Base-by-base conservation (phyloP, 1,140 invertebrate genomes). In the Caerostris darwini region DNA sequence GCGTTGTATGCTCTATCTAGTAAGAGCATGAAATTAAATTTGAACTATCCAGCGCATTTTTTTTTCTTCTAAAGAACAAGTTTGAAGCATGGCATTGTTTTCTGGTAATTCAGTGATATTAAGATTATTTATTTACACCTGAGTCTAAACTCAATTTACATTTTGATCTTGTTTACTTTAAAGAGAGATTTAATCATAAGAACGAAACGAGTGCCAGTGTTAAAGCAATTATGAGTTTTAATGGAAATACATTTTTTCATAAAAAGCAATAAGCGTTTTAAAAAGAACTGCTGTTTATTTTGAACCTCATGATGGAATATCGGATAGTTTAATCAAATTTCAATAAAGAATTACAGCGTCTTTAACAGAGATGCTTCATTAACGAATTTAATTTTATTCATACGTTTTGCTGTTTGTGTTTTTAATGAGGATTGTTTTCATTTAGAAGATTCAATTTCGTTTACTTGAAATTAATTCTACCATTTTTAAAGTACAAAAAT, bases 81-180 rank as follows among this genome's bases (percentile, higher is more conserved):
- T 77, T 77, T 7, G 53, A 50, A 77, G 12, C 8, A 3, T 34
- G 34, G 34, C 71, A 50, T 77, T 77, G 71, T 77, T 77, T 77
- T 77, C 8, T 14, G 8, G 71, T 77, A 77, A 77, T 77, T 77
- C 8, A 77, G 71, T 10, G 3, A 54, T n/a, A 83, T 83, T 83
- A 83, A n/a, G n/a, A 3, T 19, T 17, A 83, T 57, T 83, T 56
- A 56, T 56, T 57, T 83, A 54, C 82, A 83, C 82, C 82, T 83
- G 82, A 83, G 71, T 50, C 71, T 34, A 50, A 1, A 50, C 5
- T 12, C 34, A 77, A 77, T 53, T 5, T 14, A 77, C 3, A 53
- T 53, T 53, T 50, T 5, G 50, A 53, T 34, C 19, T 77, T 77
- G 34, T 77, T 77, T 53, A 77, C 34, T 12, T 77, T 77, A 50